Conservation (phyloP, 2,113 vertebrate genomes). For the Antechinus stuartii region DNA sequence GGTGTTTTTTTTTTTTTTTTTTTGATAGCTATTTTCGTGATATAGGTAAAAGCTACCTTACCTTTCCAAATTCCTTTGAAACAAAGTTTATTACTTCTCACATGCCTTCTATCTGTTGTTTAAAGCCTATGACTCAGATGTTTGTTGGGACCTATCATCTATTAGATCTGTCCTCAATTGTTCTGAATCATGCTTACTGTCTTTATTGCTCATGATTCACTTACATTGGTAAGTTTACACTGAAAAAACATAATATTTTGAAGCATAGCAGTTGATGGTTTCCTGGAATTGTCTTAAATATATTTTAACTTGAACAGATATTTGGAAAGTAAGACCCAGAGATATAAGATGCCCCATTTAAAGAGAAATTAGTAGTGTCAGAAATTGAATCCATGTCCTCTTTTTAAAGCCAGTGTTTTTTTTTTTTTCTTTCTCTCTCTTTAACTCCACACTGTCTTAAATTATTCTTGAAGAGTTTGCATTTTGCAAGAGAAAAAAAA, state of each 20-base stretch:
- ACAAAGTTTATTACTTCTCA: neutral
- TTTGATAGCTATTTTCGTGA: neutral
- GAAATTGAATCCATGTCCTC: neutral
- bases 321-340: neutral
- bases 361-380: neutral
- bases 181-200: neutral
- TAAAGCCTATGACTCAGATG: conserved; percentile 2
- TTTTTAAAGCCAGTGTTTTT: neutral
- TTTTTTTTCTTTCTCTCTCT: neutral
- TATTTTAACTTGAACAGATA: neutral
- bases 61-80: neutral
- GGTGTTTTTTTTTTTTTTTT: neutral
- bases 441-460: neutral
- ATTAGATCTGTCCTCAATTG: neutral
- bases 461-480: neutral
- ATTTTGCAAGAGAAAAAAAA: neutral
- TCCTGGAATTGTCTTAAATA: neutral
- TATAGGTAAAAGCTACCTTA: neutral
- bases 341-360: neutral
- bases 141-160: conserved; percentile 4
- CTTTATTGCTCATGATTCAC: neutral
- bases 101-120: neutral
- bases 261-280: neutral
- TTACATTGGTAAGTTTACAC: neutral
- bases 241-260: neutral